Evolutionary conservation across 2,888 invertebrate genomes (phyloP).

Genomic region (Spilosoma lubricipeda): DNA sequence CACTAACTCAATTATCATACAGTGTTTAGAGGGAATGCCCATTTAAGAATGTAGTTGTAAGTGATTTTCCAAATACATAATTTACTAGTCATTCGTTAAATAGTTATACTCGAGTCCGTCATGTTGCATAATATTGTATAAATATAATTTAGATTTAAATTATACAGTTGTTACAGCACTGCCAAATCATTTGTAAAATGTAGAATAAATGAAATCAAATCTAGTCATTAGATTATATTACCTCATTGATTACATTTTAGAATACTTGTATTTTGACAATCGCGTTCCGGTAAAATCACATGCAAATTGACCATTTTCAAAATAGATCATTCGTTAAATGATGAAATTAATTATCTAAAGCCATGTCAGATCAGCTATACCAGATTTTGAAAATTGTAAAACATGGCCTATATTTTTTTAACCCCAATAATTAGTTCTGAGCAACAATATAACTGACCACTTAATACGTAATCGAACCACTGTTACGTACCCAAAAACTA

Average conservation of each 20-base stretch:
- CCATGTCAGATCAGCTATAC: too few species aligned
- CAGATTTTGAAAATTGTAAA: too few species aligned
- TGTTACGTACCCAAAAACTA: background rate
- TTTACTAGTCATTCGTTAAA: slow-evolving; percentile 30
- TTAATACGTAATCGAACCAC: background rate
- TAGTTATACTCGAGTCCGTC: slow-evolving; percentile 38
- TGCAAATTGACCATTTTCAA: background rate
- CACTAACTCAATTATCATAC: slow-evolving; percentile 16
- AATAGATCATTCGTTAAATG: too few species aligned
- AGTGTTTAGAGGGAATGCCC: slow-evolving; percentile 8
- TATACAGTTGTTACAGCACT: slow-evolving; percentile 78
- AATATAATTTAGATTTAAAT: slow-evolving; percentile 50
- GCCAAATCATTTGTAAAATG: slow-evolving; percentile 75
- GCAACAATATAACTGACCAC: background rate
- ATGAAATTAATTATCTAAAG: too few species aligned
- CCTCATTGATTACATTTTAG: slow-evolving; percentile 40
- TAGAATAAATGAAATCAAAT: slow-evolving; percentile 61
- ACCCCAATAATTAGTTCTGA: background rate
- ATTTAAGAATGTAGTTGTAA: slow-evolving; percentile 35
- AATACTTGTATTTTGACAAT: slow-evolving; percentile 34
- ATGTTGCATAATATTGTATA: slow-evolving; percentile 40
- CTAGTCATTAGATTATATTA: slow-evolving; percentile 55
- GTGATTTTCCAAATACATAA: slow-evolving; percentile 33
- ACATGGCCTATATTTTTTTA: too few species aligned
- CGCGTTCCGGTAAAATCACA: slow-evolving; percentile 15